A percentile compares a stretch with the other conserved stretches of the same genome.
Evolutionary conservation across 92 coral and sea anemone genomes (phyloP).

Genomic region (Pocillopora grandis): DNA sequence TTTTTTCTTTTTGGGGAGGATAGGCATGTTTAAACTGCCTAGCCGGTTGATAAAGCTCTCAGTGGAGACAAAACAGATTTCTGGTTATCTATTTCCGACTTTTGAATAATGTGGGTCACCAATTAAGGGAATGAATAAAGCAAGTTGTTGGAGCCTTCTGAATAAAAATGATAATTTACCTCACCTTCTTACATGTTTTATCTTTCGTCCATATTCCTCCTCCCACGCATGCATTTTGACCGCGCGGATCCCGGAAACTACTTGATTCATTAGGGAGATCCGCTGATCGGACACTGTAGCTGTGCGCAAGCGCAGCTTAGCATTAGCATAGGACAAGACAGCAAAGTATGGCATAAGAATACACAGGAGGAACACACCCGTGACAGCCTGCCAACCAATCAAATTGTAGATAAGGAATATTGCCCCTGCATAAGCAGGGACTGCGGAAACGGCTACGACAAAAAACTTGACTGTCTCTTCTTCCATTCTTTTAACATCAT

Average conservation of each 20-base stretch:
- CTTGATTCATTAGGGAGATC: constrained; percentile 4
- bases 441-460: neutral
- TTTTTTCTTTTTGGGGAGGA: too few relatives aligned
- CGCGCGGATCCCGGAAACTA: constrained; percentile 1
- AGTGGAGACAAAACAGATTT: too few relatives aligned
- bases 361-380: neutral
- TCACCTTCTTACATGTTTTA: neutral
- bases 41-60: too few relatives aligned
- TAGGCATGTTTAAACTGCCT: too few relatives aligned
- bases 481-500: neutral
- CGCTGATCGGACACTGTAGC: neutral
- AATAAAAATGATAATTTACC: neutral
- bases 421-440: neutral
- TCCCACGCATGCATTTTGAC: constrained; percentile 8
- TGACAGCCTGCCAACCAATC: constrained; percentile 8
- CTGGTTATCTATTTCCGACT: too few relatives aligned
- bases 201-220: neutral
- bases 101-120: too few relatives aligned
- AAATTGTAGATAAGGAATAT: neutral
- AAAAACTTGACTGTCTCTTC: neutral
- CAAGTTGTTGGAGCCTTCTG: too few relatives aligned
- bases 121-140: too few relatives aligned
- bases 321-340: neutral
- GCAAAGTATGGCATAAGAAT: neutral
- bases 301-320: neutral